phyloP scores from a whole-genome alignment of 1,140 invertebrate species.

The Zaprionus camerounensis region DNA sequence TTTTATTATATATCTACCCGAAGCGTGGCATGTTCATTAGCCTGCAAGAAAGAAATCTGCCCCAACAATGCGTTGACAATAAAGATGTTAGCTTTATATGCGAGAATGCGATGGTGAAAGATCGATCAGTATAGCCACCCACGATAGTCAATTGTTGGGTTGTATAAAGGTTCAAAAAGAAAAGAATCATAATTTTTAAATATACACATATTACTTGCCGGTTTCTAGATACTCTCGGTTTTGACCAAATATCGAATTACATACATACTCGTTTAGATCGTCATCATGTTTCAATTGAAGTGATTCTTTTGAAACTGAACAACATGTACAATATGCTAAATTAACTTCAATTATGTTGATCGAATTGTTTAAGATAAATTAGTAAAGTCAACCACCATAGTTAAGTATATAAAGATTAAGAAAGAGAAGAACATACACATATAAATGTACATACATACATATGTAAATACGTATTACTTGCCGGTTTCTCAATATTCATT shows the following conservation, averaged over 20 bases:
- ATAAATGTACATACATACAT: too few relatives aligned
- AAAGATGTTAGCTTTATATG: conserved; percentile 32
- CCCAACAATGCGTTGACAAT: conserved; percentile 17
- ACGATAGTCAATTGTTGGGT: conserved; percentile 1
- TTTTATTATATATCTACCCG: conserved; percentile 3
- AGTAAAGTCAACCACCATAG: neutral
- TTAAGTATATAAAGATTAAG: neutral
- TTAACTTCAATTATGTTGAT: too few relatives aligned
- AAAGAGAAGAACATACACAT: neutral
- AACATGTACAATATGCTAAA: too few relatives aligned
- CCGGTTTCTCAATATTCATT: too few relatives aligned
- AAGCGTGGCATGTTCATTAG: conserved; percentile 64
- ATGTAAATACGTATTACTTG: too few relatives aligned
- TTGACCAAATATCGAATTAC: too few relatives aligned
- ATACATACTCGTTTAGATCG: too few relatives aligned
- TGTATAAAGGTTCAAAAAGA: neutral
- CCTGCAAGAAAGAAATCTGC: conserved; percentile 49
- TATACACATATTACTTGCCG: neutral
- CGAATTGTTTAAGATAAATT: neutral
- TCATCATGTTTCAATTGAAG: too few relatives aligned
- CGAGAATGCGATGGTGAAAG: neutral
- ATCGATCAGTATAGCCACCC: neutral
- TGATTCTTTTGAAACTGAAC: too few relatives aligned
- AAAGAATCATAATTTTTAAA: neutral
- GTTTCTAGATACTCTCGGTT: too few relatives aligned